phyloP scores from a whole-genome alignment of 2,888 invertebrate species.

The Nipponacmea schrenckii region DNA sequence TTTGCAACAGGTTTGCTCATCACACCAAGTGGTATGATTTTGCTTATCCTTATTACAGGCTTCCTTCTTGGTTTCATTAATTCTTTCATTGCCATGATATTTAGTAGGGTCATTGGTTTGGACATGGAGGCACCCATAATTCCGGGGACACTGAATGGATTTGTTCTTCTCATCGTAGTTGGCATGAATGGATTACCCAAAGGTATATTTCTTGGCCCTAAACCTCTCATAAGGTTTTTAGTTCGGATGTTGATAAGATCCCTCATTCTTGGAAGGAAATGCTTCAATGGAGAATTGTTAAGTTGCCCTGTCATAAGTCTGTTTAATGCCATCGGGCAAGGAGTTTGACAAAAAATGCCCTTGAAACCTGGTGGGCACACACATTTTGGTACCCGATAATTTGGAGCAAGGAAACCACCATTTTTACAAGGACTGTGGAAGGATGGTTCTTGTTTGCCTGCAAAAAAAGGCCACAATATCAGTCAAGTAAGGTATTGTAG shows the following conservation, averaged over 20 bases:
- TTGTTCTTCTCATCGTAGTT: neutral
- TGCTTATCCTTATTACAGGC: neutral
- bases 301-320: too few species aligned
- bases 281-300: neutral
- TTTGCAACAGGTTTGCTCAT: too few species aligned
- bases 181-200: neutral
- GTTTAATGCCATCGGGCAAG: too few species aligned
- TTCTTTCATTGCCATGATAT: neutral
- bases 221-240: neutral
- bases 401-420: conserved; percentile 10
- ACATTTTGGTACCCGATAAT: conserved; percentile 4
- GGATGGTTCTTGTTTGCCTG: too few species aligned
- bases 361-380: conserved; percentile 17
- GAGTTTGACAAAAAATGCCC: conserved; percentile 11
- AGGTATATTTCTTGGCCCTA: neutral
- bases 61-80: neutral
- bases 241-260: neutral
- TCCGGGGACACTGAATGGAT: neutral
- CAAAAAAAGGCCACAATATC: neutral
- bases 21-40: too few species aligned
- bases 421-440: conserved; percentile 12
- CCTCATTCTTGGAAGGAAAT: neutral
- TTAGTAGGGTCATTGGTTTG: neutral
- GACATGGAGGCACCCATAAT: neutral
- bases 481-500: neutral